Base-by-base conservation (phyloP, 2,797 vertebrate genomes). In the Myripristis jacobus region DNA sequence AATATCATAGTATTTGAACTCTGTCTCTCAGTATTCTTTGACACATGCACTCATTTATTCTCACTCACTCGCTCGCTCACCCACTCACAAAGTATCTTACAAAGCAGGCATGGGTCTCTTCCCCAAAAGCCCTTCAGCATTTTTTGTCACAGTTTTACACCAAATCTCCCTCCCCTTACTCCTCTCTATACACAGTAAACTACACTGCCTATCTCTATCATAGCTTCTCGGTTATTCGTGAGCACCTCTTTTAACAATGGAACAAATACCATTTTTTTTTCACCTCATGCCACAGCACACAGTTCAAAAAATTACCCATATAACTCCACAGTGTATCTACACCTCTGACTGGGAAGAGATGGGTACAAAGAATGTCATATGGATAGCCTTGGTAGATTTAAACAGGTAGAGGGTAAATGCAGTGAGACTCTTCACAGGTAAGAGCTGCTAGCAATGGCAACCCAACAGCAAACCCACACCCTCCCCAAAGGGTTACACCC, bases 231-330 rank as follows among this genome's bases (percentile, higher is more conserved):
- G 52, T 70, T 70, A 60, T 75, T 71, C 64, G 66, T 10, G 36
- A 19, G 21, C 22, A 71, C 73, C 79, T 71, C 53, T 74, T 80
- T 58, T 43, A 75, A 50, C 55, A 78, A 67, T 79, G 73, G 61
- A 87, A 88, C 73, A 82, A 56, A 79, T 71, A 84, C 73, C 70
- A 59, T 73, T 79, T 71, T 68, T 24, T 58, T 46, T 82, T 82
- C 74, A 90, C 87, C 87, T 88, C 90, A 92, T 90, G 90, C 91
- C 85, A 93, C 91, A 84, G 79, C 69, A 88, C 86, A 87, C 79
- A 87, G 64, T 81, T 86, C 79, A 81, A 84, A n/a, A 87, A 59
- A 82, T 73, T 52, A 82, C 68, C 74, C 77, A 63, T 71, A 69
- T 34, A 76, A 83, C 79, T 81, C 89, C 77, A 88, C 84, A 80